phyloP scores from a whole-genome alignment of 1,140 invertebrate genomes.

The Ericerus pela region DNA sequence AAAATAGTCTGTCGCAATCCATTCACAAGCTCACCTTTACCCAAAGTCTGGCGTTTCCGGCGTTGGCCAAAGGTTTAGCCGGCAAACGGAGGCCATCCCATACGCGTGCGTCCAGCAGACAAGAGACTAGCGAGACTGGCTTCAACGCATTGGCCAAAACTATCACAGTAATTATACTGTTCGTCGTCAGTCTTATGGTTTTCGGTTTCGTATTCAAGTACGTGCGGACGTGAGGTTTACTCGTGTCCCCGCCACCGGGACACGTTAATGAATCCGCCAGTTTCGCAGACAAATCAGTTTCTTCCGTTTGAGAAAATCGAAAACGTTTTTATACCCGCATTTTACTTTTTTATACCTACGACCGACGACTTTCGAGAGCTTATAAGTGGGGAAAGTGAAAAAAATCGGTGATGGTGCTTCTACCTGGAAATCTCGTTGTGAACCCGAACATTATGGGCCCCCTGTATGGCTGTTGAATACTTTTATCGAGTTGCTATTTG shows the following conservation, averaged over 20 bases:
- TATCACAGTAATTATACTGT: conserved; percentile 49
- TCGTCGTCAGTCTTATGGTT: conserved; percentile 53
- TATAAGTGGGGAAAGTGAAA: too few species aligned
- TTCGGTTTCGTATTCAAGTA: conserved; percentile 61
- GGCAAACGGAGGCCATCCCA: conserved; percentile 42
- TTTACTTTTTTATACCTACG: too few species aligned
- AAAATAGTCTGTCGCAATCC: conserved; percentile 53
- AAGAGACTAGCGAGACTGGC: conserved; percentile 35
- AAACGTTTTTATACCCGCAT: too few species aligned
- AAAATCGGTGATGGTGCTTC: too few species aligned
- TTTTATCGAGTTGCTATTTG: too few species aligned
- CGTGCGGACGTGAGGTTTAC: conserved; percentile 22
- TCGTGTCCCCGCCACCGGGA: background rate
- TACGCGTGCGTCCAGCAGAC: conserved; percentile 25
- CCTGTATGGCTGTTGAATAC: too few species aligned
- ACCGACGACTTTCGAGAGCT: too few species aligned
- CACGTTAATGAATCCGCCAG: background rate
- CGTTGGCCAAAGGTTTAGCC: conserved; percentile 48
- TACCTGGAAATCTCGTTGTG: too few species aligned
- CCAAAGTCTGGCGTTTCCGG: conserved; percentile 55
- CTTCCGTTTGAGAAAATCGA: background rate
- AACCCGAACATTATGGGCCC: too few species aligned
- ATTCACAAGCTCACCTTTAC: conserved; percentile 60
- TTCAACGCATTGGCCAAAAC: conserved; percentile 25
- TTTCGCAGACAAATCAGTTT: background rate